These are phyloP conservation scores for Thripadectes ignobilis DNA, from an alignment of 2,797 vertebrate genomes.

Conservation along the genomic window DNA sequence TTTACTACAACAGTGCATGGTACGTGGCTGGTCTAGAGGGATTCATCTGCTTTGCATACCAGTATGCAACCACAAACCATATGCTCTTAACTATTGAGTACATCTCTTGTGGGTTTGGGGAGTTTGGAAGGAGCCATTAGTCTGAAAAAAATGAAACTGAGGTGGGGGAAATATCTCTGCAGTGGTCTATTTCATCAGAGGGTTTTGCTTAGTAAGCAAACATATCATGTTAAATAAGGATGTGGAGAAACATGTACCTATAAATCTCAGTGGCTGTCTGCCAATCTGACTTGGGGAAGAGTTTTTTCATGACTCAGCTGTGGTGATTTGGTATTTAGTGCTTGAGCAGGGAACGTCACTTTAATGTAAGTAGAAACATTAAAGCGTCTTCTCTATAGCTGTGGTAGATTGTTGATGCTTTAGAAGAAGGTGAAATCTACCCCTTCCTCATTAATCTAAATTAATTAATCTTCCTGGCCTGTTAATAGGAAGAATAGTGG, in stretches of 20 bases:
- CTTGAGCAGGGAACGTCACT: not conserved
- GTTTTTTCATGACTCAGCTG: not conserved
- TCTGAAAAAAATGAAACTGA: not conserved
- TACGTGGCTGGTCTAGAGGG: not conserved
- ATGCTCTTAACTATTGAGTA: not conserved
- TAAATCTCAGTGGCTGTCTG: not conserved
- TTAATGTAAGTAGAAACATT: not conserved
- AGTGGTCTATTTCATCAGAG: not conserved
- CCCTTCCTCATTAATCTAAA: not conserved
- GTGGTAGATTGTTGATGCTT: not conserved
- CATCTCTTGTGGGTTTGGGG: not conserved
- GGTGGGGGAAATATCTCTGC: not conserved
- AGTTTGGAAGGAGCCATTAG: not conserved
- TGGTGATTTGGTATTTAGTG: not conserved
- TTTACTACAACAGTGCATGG: not conserved
- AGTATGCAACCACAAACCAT: constrained; percentile 19
- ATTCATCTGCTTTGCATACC: not conserved
- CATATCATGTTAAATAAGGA: not conserved
- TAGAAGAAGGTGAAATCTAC: not conserved
- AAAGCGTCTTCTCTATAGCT: not conserved
- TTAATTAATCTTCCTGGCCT: not conserved
- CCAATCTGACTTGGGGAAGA: not conserved
- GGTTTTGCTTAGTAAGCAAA: not conserved
- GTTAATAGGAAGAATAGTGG: not conserved
- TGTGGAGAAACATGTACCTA: not conserved